Conservation (phyloP, 53 echinoderm and acorn worm genomes). For the Henricia sp. region DNA sequence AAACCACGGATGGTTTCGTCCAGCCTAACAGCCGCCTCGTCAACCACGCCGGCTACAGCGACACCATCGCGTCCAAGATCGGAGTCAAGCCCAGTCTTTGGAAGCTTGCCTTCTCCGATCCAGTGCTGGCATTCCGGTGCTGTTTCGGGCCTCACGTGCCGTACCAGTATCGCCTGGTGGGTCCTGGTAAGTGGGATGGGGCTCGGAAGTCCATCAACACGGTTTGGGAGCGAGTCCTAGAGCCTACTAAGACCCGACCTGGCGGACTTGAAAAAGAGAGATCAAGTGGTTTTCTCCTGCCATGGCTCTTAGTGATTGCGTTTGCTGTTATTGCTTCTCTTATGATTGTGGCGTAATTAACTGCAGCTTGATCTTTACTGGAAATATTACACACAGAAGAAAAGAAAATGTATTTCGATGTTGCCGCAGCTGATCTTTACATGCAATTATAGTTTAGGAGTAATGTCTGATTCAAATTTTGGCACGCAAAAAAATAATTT, state of each 20-base stretch:
- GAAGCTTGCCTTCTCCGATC: constrained; percentile 46
- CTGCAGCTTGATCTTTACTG: no score
- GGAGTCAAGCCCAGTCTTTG: constrained; percentile 67
- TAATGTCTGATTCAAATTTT: no score
- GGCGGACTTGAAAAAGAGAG: not conserved
- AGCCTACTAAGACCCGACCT: constrained; percentile 66
- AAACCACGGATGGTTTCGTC: constrained; percentile 13
- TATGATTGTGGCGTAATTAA: no score
- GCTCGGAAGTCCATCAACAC: constrained; percentile 70
- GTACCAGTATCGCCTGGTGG: constrained; percentile 73
- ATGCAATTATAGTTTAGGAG: no score
- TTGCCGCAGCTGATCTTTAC: no score
- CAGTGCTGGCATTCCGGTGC: constrained; percentile 42
- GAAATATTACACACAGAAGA: no score
- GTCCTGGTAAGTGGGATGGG: constrained; percentile 77
- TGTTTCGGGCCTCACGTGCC: constrained; percentile 64
- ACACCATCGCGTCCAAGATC: constrained; percentile 62
- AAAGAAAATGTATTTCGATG: no score
- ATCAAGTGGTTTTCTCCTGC: no score
- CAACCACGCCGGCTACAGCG: not conserved
- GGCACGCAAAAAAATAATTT: no score
- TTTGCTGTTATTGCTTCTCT: no score
- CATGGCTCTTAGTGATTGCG: no score
- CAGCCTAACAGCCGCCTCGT: not conserved
- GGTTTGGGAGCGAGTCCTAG: constrained; percentile 69